Base-by-base conservation (phyloP, 2,113 vertebrate species). In the Rhadina sibilatrix region DNA sequence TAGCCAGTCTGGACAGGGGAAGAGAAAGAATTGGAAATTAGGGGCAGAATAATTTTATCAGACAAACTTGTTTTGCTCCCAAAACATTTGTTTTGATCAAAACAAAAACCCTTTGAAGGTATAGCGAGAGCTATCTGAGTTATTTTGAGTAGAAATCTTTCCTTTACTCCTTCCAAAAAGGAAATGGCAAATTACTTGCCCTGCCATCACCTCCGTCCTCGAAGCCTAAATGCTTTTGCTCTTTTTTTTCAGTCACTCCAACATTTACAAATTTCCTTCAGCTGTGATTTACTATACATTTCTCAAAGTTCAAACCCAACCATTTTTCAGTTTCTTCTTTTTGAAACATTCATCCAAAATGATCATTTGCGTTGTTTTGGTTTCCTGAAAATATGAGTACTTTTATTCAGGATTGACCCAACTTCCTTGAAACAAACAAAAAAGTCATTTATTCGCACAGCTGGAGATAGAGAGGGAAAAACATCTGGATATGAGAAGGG, bases 401-500 rank as follows among this genome's bases (percentile, higher is more conserved):
- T 91, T 96, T 83, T 94, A 47, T 60, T 92, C 83, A 81, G 49
- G 80, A 81, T 78, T 81, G 86, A 93, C 79, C 0, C 8, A 94
- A 82, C 89, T 94, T 90, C 87, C 93, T 91, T 52, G 91, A 89
- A 90, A 97, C 52, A 95, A 94, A 95, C 94, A 95, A 87, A 93
- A 97, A 92, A 95, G 91, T 84, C 72, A 95, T 95, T 95, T 97
- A 93, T 94, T 94, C 53, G 0, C 94, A 87, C 96, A 95, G 95
- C 93, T 97, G 95, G 94, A 96, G 77, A 81, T 49, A 86, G 65
- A 92, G 59, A 80, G 44, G 35, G 79, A 74, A 90, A 96, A 94
- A 96, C 94, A 96, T 96, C 95, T 93, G 93, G 95, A 84, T 93
- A 44, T 80, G 64, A 86, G 88, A 89, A 82, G 63, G 42, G 35